Evolutionary conservation across 1,140 invertebrate species (phyloP).

Genomic region (Pseudoatta argentina): DNA sequence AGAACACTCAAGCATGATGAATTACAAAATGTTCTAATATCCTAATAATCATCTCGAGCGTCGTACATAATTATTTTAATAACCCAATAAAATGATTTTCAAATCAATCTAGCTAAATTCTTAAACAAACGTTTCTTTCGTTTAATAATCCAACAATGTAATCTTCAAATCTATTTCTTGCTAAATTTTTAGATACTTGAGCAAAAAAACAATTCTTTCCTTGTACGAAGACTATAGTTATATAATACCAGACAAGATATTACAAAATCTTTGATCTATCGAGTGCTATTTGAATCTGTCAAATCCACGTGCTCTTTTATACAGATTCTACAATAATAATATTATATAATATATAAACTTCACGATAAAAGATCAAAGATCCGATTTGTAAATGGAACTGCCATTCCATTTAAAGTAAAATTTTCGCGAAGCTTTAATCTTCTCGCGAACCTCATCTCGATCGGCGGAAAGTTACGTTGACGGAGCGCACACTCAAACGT

Average conservation of each 20-base stretch:
- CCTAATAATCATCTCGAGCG: no score
- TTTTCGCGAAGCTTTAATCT: constrained; percentile 5
- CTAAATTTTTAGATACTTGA: no score
- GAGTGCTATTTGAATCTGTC: background rate
- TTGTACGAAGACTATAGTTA: background rate
- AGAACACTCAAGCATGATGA: no score
- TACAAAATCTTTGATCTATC: constrained; percentile 1
- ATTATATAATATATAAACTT: background rate
- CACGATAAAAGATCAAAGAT: background rate
- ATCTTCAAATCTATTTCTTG: no score
- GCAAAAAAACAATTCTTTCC: no score
- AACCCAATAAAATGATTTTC: no score
- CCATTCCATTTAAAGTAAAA: background rate
- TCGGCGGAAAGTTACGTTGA: background rate
- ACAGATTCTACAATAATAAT: background rate
- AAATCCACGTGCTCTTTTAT: background rate
- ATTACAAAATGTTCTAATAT: no score
- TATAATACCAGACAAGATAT: background rate
- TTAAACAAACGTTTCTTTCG: no score
- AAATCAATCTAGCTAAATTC: no score
- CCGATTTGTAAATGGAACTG: background rate
- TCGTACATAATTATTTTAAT: no score
- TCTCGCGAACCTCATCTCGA: background rate
- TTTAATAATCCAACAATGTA: no score
- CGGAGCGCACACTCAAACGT: background rate